Conservation (phyloP, 2,797 vertebrate species). For the Tragelaphus eurycerus region DNA sequence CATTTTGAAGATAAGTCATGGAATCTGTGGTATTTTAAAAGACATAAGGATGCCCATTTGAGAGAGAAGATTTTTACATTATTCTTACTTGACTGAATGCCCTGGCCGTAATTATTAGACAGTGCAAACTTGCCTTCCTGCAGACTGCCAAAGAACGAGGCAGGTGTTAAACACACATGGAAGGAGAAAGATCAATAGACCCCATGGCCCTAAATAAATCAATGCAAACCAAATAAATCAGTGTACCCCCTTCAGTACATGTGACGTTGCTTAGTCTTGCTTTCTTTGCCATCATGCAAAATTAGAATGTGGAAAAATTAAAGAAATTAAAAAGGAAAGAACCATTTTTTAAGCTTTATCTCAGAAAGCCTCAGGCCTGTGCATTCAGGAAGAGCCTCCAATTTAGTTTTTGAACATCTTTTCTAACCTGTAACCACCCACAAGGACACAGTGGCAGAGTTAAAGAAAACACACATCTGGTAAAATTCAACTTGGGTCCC, state of each 20-base stretch:
- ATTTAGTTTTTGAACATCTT: neutral
- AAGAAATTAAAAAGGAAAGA: neutral
- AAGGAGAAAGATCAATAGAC: neutral
- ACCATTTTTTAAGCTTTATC: neutral
- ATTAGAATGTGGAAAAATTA: neutral
- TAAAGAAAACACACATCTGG: neutral
- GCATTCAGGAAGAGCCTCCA: neutral
- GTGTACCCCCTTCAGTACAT: neutral
- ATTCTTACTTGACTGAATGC: neutral
- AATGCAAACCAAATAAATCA: too few relatives aligned
- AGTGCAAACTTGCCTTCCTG: neutral
- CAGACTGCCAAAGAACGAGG: neutral
- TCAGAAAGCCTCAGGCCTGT: neutral
- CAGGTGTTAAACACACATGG: neutral
- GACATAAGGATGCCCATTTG: neutral
- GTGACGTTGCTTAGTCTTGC: neutral
- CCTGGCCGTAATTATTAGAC: neutral
- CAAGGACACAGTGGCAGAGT: neutral
- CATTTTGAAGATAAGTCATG: conserved; percentile 31
- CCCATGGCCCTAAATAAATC: neutral
- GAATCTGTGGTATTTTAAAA: neutral
- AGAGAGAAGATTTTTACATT: conserved; percentile 25
- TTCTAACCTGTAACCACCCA: neutral
- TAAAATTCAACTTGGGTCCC: neutral
- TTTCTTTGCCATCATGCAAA: neutral